Evolutionary conservation across 2,113 vertebrate genomes (phyloP).

Genomic region (Dryoscopus gambensis): DNA sequence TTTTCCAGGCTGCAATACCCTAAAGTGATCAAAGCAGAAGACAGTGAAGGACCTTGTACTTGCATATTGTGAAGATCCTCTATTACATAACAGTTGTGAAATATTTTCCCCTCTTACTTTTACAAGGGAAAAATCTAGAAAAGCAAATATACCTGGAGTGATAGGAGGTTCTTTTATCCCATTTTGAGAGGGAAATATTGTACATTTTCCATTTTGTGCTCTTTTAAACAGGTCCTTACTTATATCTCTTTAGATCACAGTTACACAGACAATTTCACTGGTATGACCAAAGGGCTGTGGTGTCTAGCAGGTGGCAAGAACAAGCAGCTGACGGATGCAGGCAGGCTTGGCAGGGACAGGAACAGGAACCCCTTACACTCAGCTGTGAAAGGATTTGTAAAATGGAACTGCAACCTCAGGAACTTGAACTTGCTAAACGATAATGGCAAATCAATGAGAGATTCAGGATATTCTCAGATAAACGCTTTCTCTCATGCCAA

Average conservation of each 20-base stretch:
- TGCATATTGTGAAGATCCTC: not conserved
- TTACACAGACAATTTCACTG: not conserved
- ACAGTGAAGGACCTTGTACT: not conserved
- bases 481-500: not conserved
- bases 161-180: not conserved
- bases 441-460: slow-evolving; percentile 21
- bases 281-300: not conserved
- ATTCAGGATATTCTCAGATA: slow-evolving; percentile 18
- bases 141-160: not conserved
- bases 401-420: slow-evolving; percentile 14
- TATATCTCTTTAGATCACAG: not conserved
- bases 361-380: not conserved
- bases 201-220: not conserved
- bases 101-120: not conserved
- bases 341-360: not conserved
- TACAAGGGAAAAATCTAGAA: not conserved
- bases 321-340: not conserved
- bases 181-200: accelerated
- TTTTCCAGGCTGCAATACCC: not conserved
- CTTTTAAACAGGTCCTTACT: not conserved
- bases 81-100: not conserved
- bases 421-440: not conserved
- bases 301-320: slow-evolving; percentile 20
- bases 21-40: not conserved
- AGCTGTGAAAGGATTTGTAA: slow-evolving; percentile 41